Evolutionary conservation across 2,797 vertebrate genomes (phyloP).

Genomic region (Pseudopleuronectes americanus): DNA sequence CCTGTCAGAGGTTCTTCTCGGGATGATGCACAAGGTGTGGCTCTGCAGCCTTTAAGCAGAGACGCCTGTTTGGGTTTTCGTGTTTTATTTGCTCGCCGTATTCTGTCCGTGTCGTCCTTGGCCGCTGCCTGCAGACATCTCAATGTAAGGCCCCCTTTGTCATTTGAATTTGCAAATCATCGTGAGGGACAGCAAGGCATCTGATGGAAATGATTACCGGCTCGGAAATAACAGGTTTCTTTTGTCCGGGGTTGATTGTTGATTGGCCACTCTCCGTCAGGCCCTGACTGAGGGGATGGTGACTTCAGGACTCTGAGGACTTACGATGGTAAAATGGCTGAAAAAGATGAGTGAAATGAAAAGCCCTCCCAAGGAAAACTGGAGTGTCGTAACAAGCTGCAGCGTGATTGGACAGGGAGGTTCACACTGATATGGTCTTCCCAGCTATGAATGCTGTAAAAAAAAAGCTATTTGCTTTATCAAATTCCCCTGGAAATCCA

Average conservation of each 20-base stretch:
- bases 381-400: constrained; percentile 42
- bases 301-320: constrained; percentile 63
- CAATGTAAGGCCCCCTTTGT: constrained; percentile 56
- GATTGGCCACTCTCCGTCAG: constrained; percentile 81
- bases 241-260: constrained; percentile 81
- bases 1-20: background rate
- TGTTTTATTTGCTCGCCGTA: constrained; percentile 9
- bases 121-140: constrained; percentile 39
- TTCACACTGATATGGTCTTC: constrained; percentile 36
- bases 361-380: constrained; percentile 48
- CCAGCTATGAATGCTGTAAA: constrained; percentile 22
- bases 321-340: constrained; percentile 57
- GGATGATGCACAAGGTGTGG: background rate
- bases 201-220: constrained; percentile 86
- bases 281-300: constrained; percentile 65
- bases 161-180: constrained; percentile 78
- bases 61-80: constrained; percentile 14
- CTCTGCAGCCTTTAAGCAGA: constrained; percentile 16
- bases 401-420: constrained; percentile 37
- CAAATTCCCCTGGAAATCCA: constrained; percentile 58
- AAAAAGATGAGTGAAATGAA: constrained; percentile 48
- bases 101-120: constrained; percentile 59
- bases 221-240: constrained; percentile 85
- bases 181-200: constrained; percentile 73
- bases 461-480: constrained; percentile 60